phyloP scores from a whole-genome alignment of 2,888 invertebrate species.

The Capitulum mitella region DNA sequence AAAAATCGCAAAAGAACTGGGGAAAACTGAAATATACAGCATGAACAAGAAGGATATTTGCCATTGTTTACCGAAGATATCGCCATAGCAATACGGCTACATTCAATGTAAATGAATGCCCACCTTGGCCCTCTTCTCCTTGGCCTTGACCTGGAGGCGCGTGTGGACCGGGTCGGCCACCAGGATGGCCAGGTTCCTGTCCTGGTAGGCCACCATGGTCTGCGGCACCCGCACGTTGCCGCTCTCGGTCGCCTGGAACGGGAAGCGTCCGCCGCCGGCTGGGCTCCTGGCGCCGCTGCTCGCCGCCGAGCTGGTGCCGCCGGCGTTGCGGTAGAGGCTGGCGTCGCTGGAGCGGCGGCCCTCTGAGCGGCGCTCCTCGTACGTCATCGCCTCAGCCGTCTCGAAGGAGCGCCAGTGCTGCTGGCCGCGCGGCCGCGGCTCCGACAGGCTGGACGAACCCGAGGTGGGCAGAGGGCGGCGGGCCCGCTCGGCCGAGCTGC shows the following conservation, averaged over 20 bases:
- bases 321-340: neutral
- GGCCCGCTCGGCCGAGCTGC: neutral
- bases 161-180: neutral
- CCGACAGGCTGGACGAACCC: neutral
- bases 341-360: neutral
- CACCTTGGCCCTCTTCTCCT: neutral
- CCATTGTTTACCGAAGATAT: too few species aligned
- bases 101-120: neutral
- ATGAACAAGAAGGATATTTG: too few species aligned
- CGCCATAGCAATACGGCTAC: too few species aligned
- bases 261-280: neutral
- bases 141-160: neutral
- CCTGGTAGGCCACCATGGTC: slow-evolving; percentile 1
- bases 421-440: neutral
- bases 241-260: neutral
- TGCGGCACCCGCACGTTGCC: neutral
- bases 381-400: neutral
- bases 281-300: too few species aligned
- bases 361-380: neutral
- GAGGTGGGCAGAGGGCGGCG: neutral
- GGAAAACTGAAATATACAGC: too few species aligned
- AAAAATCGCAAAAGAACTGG: too few species aligned
- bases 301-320: neutral
- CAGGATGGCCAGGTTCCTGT: neutral
- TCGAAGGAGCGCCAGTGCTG: neutral